Evolutionary conservation across 64 coral and sea anemone species (phyloP), one percentile per base, ranked within the genome.

Genomic region (Anthopleura sola): DNA sequence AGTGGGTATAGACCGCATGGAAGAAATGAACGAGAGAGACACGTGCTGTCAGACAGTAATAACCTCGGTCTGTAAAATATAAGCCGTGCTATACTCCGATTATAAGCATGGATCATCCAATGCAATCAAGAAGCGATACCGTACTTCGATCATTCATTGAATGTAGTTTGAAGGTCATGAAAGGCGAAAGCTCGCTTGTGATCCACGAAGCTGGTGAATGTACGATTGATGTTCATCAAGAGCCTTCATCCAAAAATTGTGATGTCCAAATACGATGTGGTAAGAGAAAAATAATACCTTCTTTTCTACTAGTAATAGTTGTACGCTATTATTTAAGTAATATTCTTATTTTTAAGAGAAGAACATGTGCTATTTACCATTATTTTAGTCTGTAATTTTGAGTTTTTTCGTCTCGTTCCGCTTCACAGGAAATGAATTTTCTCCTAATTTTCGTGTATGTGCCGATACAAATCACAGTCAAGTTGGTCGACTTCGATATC

Each of bases 401-500:
- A 47, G 23, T 37, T 23, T 44, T 49, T 19, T 40, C 40, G 24
- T 48, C n/a, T n/a, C 49, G 19, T 46, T 90, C 0, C 37, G 50
- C 60, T 82, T 12, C 9, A 28, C 75, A 91, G 89, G 89, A 44
- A 86, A 54, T 47, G 83, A 91, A 20, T 91, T 86, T 40, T 68
- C 85, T 16, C 83, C 84, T 3, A 86, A 56, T 71, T 91, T 91
- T 60, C 82, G 36, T 60, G 83, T 91, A n/a, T 68, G 83, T 23
- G 75, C 24, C 33, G 76, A 91, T 40, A 86, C 84, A 0, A 85
- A 86, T 51, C 89, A 91, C 33, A 81, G 83, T 55, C 89, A 91
- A 75, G 78, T 91, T 58, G 89, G 89, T 53, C 83, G 89, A 31
- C 84, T 91, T 11, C 18, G 89, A 3, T 91, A 91, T 68, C 39